Base-by-base conservation (phyloP, 2,797 vertebrate genomes). In the Clarias platycephalus region DNA sequence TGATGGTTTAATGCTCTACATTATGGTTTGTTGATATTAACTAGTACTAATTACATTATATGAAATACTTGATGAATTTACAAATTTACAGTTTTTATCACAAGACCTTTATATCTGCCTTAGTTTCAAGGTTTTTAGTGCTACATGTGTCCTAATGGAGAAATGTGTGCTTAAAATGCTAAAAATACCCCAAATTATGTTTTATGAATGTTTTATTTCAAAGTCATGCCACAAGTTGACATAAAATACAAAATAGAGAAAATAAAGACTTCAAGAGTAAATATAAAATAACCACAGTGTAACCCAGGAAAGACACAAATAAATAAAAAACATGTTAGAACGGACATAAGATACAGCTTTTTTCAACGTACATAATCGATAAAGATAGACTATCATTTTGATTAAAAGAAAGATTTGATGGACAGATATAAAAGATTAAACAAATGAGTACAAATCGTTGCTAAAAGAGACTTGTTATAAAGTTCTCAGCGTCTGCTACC, bases 151-250 rank as follows among this genome's bases (percentile, higher is more conserved):
- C 5, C 24, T 49, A 72, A 6, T 3, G 55, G 20, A 15, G 26
- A 57, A 76, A 76, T 22, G 10, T 49, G 44, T 49, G 16, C 12
- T 28, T 31, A n/a, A n/a, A n/a, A n/a, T n/a, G n/a, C n/a, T n/a
- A 31, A 57, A 53, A 57, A 58, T 31, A 55, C 28, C 13, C 81
- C 66, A 64, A 82, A 60, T 20, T 1, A 2, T 31, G 93, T 92
- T 26, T 85, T 77, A 53, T 53, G 44, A 34, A 55, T 80, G 26
- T 95, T 95, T 95, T 95, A 95, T 95, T 96, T 94, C 88, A 95
- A 95, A 95, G 91, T 95, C 95, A 96, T 95, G 95, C 95, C 95
- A 96, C 94, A 95, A 96, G 91, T 95, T 95, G 94, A 96, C 94
- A 94, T 95, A 93, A 94, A 94, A 95, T 95, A 95, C 92, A 95